Conservation (phyloP, 1,140 invertebrate species). For the Lepidurus arcticus region DNA sequence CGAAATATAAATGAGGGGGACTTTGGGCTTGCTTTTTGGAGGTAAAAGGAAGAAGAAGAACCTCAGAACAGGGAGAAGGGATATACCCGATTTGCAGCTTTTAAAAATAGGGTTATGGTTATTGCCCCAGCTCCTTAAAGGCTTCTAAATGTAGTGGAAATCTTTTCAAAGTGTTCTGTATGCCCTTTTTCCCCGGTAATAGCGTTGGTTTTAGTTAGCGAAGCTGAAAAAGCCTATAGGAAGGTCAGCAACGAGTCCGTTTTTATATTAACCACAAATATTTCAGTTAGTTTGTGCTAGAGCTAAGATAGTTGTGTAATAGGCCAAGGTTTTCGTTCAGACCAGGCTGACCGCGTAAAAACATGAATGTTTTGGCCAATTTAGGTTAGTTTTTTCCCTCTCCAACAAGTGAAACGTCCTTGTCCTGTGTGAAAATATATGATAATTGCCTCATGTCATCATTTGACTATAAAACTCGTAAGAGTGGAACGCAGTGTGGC, state of each 20-base stretch:
- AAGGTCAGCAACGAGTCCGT: not conserved
- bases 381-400: not conserved
- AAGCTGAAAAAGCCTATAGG: slow-evolving; percentile 10
- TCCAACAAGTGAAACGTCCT: not conserved
- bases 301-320: not conserved
- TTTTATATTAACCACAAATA: not conserved
- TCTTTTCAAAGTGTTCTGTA: not conserved
- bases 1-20: too few species aligned
- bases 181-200: not conserved
- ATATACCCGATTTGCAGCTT: not conserved
- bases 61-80: not conserved
- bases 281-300: not conserved
- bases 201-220: not conserved
- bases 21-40: not conserved
- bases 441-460: not conserved
- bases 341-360: not conserved
- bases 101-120: slow-evolving; percentile 8
- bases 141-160: not conserved
- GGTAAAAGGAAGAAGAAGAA: not conserved
- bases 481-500: not conserved
- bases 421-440: not conserved
- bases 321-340: not conserved
- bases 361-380: not conserved
- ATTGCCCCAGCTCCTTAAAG: slow-evolving; percentile 8
- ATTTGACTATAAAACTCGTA: not conserved